These are phyloP conservation scores for Lutraria rhynchaena DNA, from an alignment of 1,140 invertebrate species.

Conservation along the genomic window DNA sequence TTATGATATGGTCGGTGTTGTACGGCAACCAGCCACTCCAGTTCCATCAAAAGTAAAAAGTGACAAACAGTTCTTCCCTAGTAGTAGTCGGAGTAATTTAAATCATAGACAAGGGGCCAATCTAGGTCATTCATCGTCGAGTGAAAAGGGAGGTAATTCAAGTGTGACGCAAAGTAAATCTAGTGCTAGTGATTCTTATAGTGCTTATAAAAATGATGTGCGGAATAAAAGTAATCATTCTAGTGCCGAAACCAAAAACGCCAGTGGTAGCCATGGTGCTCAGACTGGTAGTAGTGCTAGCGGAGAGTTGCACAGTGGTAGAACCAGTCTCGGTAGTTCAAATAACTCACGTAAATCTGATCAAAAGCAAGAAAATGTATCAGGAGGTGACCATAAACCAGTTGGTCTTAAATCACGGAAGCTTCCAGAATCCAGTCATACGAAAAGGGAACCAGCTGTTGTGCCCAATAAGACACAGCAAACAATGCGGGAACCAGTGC, in stretches of 20 bases:
- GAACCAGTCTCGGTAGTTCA: neutral
- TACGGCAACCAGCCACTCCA: constrained; percentile 20
- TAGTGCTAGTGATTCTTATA: constrained; percentile 13
- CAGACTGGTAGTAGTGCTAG: neutral
- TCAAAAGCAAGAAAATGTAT: constrained; percentile 8
- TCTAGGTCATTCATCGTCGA: too few species aligned
- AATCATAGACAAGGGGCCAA: too few species aligned
- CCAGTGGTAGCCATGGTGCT: neutral
- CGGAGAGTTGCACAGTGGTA: neutral
- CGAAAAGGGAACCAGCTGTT: too few species aligned
- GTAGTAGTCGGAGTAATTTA: too few species aligned
- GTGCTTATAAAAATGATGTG: constrained; percentile 15
- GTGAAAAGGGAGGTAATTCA: too few species aligned
- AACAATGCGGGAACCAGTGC: constrained; percentile 31
- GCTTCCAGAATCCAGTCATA: too few species aligned
- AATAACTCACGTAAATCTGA: neutral
- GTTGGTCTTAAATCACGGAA: too few species aligned
- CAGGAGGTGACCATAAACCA: neutral
- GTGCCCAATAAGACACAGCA: too few species aligned
- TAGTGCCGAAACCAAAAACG: constrained; percentile 5
- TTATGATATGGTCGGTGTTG: constrained; percentile 7
- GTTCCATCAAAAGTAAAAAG: constrained; percentile 4
- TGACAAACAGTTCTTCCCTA: neutral
- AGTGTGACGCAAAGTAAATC: neutral
- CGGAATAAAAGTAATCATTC: constrained; percentile 1